Percentiles rank a stretch among this genome's conserved stretches.
phyloP scores from a whole-genome alignment of 2,888 invertebrate genomes.

The Drosophila paramelanica region DNA sequence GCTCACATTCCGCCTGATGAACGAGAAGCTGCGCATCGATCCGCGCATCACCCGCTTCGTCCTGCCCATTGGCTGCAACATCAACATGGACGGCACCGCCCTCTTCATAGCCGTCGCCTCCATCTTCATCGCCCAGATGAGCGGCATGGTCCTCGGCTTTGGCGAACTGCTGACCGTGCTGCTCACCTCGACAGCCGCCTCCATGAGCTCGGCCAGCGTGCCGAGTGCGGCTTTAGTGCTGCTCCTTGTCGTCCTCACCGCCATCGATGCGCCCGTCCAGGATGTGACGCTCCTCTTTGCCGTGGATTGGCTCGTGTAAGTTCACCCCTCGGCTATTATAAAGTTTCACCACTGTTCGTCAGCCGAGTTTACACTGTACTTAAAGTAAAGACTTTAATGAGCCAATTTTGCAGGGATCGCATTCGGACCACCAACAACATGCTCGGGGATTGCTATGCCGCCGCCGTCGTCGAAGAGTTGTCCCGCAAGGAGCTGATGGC shows the following conservation, averaged over 20 bases:
- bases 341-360: neutral
- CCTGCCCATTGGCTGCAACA: constrained; percentile 95
- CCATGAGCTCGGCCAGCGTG: constrained; percentile 94
- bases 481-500: constrained; percentile 93
- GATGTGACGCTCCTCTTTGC: constrained; percentile 94
- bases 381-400: neutral
- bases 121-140: constrained; percentile 94
- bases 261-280: constrained; percentile 92
- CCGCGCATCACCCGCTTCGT: constrained; percentile 94
- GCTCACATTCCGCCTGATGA: constrained; percentile 94
- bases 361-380: neutral
- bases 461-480: constrained; percentile 92
- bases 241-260: constrained; percentile 91
- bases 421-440: constrained; percentile 95
- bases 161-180: constrained; percentile 95
- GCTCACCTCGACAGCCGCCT: constrained; percentile 93
- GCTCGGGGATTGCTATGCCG: constrained; percentile 94
- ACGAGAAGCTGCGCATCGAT: constrained; percentile 92
- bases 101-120: constrained; percentile 95
- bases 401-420: constrained; percentile 88
- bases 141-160: constrained; percentile 91
- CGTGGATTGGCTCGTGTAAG: constrained; percentile 96
- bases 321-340: constrained; percentile 61
- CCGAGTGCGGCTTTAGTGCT: constrained; percentile 94
- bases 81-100: constrained; percentile 97